Conservation (phyloP, 2,888 invertebrate species). For the Mimas tiliae region DNA sequence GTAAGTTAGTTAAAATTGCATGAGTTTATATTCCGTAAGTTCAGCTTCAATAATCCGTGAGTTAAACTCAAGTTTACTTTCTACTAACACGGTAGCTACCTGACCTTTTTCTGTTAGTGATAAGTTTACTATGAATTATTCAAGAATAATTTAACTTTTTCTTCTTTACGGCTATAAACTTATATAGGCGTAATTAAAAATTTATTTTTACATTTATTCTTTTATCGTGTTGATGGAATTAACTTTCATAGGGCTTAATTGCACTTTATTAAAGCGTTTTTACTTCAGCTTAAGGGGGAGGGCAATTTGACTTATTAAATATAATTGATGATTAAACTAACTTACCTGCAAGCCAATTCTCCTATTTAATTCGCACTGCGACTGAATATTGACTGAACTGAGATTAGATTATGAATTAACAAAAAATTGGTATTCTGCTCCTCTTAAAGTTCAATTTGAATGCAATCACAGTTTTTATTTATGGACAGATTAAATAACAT, state of each 20-base stretch:
- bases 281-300: too few relatives aligned
- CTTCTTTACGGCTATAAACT: neutral
- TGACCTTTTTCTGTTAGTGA: neutral
- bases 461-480: too few relatives aligned
- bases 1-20: conserved; percentile 41
- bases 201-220: neutral
- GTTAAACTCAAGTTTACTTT: neutral
- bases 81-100: neutral
- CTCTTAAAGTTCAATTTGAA: too few relatives aligned
- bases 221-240: neutral
- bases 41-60: neutral
- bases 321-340: too few relatives aligned
- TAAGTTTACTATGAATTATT: neutral
- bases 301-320: too few relatives aligned
- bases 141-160: neutral
- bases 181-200: neutral
- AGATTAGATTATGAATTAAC: too few relatives aligned
- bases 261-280: too few relatives aligned
- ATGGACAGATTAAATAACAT: too few relatives aligned
- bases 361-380: too few relatives aligned
- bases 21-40: neutral
- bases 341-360: too few relatives aligned
- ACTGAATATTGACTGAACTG: too few relatives aligned
- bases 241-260: neutral
- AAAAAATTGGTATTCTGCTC: too few relatives aligned